Evolutionary conservation across 2,888 invertebrate species (phyloP), one percentile per base, ranked within the genome.

Genomic region (Rotaria socialis): DNA sequence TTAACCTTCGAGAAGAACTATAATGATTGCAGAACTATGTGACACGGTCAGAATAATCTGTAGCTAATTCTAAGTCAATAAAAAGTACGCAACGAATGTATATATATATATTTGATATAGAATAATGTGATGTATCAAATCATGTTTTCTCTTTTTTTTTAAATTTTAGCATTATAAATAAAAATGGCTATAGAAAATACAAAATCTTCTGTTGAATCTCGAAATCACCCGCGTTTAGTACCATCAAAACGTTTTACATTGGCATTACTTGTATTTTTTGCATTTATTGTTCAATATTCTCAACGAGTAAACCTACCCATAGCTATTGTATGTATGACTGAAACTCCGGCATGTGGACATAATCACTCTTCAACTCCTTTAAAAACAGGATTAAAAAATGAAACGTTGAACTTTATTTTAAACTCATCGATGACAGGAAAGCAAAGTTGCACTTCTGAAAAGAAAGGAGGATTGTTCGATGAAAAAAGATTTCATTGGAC

Each of bases 271-370:
- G 80, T 80, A 3, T 80, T 43, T 24, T 47, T 47, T 24, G 80
- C 80, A 14, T 80, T 80, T n/a, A n/a, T 80, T 10, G 80, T 80
- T 47, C 80, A 80, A 80, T 80, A 80, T n/a, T n/a, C 47, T 43
- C 80, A 80, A n/a, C 80, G 80, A n/a, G 22, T 80, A 0, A 80
- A 80, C 47, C n/a, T 80, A n/a, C 80, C 80, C 14, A 80, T 80
- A 41, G 80, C 47, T n/a, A 80, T 80, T 47, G n/a, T n/a, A 22
- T 80, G 80, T 14, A 80, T 80, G 80, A 47, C 47, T 80, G 24
- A 80, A 7, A 3, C 0, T 43, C 41, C 75, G 6, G 4, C 1
- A 41, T 0, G 14, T 41, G 41, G 0, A 41, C 24, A 60, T 60
- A 5, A 6, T n/a, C n/a, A 22, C 10, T 3, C 24, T 10, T 27